Base-by-base conservation (phyloP, 1,140 invertebrate species). In the Cyclargus thomasi region DNA sequence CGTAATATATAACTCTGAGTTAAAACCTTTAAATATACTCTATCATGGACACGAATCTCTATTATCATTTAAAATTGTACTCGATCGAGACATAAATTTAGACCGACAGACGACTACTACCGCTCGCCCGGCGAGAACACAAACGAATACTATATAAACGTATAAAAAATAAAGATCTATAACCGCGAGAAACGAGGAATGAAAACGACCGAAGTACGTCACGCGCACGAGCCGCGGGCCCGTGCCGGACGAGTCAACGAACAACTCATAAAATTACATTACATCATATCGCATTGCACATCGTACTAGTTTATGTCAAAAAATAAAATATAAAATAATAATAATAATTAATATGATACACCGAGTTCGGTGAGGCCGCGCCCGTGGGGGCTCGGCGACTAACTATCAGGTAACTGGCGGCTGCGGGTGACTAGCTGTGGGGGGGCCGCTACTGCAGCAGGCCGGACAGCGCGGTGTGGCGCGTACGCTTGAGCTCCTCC, bases 401-500 rank as follows among this genome's bases (percentile, higher is more conserved):
- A 64, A 53, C 29, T 35, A 53, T 59, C 55, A 59, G 55, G 55
- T 59, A 59, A 59, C 55, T 59, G 55, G 55, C 55, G 17, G 55
- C 18, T 18, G 55, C n/a, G 55, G 1, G 18, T 59, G 55, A 59
- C 55, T 59, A 59, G 55, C 18, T 59, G 36, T 29, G 18, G 62
- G 66, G 20, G 18, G 53, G 68, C 63, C 21, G 67, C 74, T 90
- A 90, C 84, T 94, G 92, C 86, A 94, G 94, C 90, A 95, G 93
- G 85, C 93, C 93, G 80, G 94, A 93, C 90, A 96, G 93, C 91
- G 94, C 93, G 92, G 95, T 97, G 90, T 97, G 96, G 86, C 96
- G 94, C 79, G 96, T 96, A 88, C 97, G 94, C 92, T 98, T 98
- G 73, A 95, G 92, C 93, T 99, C 97, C 93, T 98, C 97, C 91